These are phyloP conservation scores for Ips typographus DNA, from an alignment of 1,140 invertebrate species.

Conservation along the genomic window DNA sequence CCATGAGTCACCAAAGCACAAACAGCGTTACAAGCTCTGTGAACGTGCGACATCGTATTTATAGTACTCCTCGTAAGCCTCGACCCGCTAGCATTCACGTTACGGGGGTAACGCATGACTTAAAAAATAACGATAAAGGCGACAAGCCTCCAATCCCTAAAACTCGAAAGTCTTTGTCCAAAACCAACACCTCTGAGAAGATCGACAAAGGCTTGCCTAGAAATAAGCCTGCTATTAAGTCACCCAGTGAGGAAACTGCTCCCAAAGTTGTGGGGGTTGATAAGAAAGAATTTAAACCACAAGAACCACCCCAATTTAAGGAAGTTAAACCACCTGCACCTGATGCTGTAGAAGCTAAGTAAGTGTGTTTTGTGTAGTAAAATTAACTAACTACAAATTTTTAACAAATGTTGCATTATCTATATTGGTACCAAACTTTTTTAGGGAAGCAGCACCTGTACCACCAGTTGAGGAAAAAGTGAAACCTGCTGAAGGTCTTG, in stretches of 20 bases:
- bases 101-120: constrained; percentile 68
- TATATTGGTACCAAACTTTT: neutral
- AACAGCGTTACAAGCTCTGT: constrained; percentile 56
- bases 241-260: constrained; percentile 36
- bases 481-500: neutral
- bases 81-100: constrained; percentile 80
- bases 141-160: constrained; percentile 50
- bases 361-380: constrained; percentile 6
- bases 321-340: constrained; percentile 14
- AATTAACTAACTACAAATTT: neutral
- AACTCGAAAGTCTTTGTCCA: constrained; percentile 46
- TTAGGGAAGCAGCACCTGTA: constrained; percentile 10
- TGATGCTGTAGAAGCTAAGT: constrained; percentile 17
- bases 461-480: constrained; percentile 11
- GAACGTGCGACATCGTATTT: constrained; percentile 59
- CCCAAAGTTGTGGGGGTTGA: constrained; percentile 27
- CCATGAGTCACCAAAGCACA: constrained; percentile 70
- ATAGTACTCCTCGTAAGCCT: constrained; percentile 65
- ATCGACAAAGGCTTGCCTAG: constrained; percentile 41
- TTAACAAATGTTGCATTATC: neutral
- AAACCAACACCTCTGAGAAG: constrained; percentile 43
- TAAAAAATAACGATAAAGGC: constrained; percentile 28
- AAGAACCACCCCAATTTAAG: constrained; percentile 21
- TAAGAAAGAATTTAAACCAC: constrained; percentile 16
- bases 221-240: constrained; percentile 42